phyloP scores from a whole-genome alignment of 2,888 invertebrate genomes.

The Lasioglossum calceatum region DNA sequence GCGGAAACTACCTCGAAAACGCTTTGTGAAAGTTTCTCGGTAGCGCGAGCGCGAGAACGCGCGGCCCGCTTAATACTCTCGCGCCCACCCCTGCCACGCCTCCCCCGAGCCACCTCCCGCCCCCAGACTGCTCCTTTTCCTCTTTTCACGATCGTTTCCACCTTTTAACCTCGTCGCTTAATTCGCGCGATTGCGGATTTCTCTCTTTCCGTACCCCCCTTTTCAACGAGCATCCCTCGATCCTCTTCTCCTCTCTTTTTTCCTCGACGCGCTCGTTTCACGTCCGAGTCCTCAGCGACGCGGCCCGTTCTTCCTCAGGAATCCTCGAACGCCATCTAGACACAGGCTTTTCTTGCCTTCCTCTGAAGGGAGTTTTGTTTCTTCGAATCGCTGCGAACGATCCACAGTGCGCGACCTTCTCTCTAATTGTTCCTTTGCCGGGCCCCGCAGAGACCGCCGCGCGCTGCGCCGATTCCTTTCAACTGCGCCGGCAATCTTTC shows the following conservation, averaged over 20 bases:
- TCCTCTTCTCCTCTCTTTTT: neutral
- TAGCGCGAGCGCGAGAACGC: constrained; percentile 22
- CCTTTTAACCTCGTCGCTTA: constrained; percentile 58
- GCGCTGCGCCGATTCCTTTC: neutral
- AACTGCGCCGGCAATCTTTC: neutral
- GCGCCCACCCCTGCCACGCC: neutral
- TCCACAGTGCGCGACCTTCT: neutral
- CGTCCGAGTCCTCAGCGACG: neutral
- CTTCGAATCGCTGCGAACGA: neutral
- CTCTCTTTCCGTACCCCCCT: neutral
- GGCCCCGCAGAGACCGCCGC: neutral
- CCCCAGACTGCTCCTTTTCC: constrained; percentile 1
- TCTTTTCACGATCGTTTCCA: constrained; percentile 51
- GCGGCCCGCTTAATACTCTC: constrained; percentile 43
- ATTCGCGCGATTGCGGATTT: constrained; percentile 36
- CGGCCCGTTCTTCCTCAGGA: neutral
- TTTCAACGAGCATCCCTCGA: neutral
- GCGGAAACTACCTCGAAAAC: constrained; percentile 51
- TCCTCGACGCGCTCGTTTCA: neutral
- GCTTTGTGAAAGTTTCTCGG: constrained; percentile 49
- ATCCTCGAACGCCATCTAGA: neutral
- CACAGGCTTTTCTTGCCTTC: neutral
- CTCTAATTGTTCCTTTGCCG: neutral
- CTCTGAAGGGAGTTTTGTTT: neutral
- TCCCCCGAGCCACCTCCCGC: neutral